Evolutionary conservation across 2,888 invertebrate genomes (phyloP), one percentile per base, ranked within the genome.

Genomic region (Drosophila neotestacea): DNA sequence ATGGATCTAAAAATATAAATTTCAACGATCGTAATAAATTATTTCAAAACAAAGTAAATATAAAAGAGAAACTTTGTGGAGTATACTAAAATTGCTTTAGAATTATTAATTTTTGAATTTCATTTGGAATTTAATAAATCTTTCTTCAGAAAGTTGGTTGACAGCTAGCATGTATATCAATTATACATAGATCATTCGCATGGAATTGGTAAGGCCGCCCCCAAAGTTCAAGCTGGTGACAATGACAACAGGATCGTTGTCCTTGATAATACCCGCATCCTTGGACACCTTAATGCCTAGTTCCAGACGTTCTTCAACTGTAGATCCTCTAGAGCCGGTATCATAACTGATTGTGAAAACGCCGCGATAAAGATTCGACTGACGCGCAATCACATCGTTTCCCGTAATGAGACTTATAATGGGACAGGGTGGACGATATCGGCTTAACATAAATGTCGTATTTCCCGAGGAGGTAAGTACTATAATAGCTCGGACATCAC

Each of bases 171-270:
- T 22, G 22, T 22, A 22, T 22, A 22, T 22, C 22, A 32, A 34
- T 36, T 34, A 58, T 13, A 87, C 97, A 91, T 94, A 96, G 96
- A 98, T 95, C 92, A 98, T 94, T 75, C 98, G 95, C 94, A 98
- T 95, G 84, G 98, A 98, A 94, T 98, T 98, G 91, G 98, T 98
- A 93, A 95, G 97, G 36, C 98, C 98, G 79, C 97, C 96, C 74
- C 98, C 98, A 91, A 96, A 96, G 90, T 96, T 95, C 98, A 98
- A 98, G 81, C 99, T 98, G 46, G 98, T 99, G 63, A 99, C 96
- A 59, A 98, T 95, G 41, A 99, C 95, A 7, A 99, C 95, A n/a
- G 96, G 94, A 93, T 99, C 98, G 4, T 97, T 97, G n/a, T 94
- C 92, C 90, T 96, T 95, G 88, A 99, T 94, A 93, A 98, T 97